Evolutionary conservation across 2,113 vertebrate species (phyloP).

Genomic region (Lepisosteus oculatus): DNA sequence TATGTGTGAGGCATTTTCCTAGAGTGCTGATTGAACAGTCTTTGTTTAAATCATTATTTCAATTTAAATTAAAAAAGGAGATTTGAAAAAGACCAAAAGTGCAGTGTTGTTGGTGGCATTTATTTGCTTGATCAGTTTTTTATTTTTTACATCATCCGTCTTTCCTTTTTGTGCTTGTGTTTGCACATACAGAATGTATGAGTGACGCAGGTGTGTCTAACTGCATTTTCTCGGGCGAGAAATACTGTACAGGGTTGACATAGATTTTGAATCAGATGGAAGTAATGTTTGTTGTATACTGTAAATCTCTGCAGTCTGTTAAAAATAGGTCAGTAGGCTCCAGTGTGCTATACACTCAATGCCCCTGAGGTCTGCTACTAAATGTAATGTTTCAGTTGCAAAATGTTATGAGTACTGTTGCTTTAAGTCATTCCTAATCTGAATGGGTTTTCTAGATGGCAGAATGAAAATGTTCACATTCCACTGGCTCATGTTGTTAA

Average conservation of each 20-base stretch:
- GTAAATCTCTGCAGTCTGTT: background rate
- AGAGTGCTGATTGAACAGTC: no score
- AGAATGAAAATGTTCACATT: background rate
- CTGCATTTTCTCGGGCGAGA: background rate
- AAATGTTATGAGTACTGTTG: background rate
- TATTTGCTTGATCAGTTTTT: no score
- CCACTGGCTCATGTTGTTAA: background rate
- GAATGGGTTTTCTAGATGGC: background rate
- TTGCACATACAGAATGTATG: background rate
- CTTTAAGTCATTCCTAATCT: background rate
- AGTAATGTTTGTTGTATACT: background rate
- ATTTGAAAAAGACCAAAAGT: no score
- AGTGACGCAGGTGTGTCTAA: background rate
- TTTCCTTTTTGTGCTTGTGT: no score
- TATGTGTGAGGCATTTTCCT: no score
- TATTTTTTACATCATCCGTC: no score
- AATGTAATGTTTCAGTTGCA: background rate
- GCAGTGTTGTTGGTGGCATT: no score
- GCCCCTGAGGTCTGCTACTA: background rate
- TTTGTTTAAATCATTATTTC: no score
- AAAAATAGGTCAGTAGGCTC: slow-evolving; percentile 16
- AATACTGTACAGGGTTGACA: background rate
- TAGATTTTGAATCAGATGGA: background rate
- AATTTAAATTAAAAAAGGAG: no score
- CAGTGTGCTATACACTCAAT: background rate